Percentiles rank a stretch among this genome's conserved stretches.
Conservation (phyloP, 2,888 invertebrate species). For the Gastracanthus pulcherrimus region DNA sequence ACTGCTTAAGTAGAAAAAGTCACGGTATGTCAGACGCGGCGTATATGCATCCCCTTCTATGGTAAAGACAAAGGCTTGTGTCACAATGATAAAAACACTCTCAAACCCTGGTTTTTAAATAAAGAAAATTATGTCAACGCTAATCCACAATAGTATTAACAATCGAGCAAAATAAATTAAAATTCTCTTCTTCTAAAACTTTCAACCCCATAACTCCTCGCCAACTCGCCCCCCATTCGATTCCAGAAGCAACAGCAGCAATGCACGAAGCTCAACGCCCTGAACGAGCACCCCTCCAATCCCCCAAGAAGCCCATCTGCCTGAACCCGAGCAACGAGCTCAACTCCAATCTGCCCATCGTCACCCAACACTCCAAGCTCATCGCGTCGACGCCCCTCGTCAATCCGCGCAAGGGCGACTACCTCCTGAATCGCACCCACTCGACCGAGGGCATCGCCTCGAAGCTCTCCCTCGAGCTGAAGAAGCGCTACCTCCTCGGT, state of each 20-base stretch:
- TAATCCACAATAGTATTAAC: no score
- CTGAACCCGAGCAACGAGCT: neutral
- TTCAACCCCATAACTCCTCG: no score
- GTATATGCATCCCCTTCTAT: no score
- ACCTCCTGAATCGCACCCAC: conserved; percentile 88
- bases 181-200: no score
- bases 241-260: conserved; percentile 56
- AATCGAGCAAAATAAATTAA: no score
- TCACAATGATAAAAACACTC: no score
- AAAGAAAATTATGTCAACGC: no score
- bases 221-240: no score
- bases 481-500: conserved; percentile 90
- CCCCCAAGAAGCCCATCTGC: neutral
- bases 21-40: no score
- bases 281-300: conserved; percentile 54
- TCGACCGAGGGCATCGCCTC: conserved; percentile 93
- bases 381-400: conserved; percentile 75
- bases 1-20: no score
- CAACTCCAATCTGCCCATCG: conserved; percentile 20
- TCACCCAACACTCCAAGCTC: conserved; percentile 29
- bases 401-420: conserved; percentile 84
- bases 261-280: conserved; percentile 62
- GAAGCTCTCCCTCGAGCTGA: conserved; percentile 91
- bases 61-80: no score
- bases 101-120: no score